Conservation (phyloP, 2,888 invertebrate genomes). For the Ditylenchus weischeri region DNA sequence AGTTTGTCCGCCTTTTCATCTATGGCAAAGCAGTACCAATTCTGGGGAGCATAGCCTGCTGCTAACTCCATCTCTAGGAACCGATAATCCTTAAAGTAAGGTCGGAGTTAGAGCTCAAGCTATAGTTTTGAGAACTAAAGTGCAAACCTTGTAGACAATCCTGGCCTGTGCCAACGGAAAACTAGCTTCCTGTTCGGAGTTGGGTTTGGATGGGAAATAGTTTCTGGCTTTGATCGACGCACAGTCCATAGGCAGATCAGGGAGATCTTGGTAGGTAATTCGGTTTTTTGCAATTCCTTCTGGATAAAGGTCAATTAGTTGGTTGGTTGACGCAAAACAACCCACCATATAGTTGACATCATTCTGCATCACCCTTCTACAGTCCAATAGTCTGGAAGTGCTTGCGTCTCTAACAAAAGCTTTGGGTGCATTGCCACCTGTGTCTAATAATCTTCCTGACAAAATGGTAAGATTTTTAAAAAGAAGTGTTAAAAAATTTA, state of each 20-base stretch:
- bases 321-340: no score
- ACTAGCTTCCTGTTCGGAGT: constrained; percentile 5
- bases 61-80: constrained; percentile 24
- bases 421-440: no score
- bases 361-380: constrained; percentile 4
- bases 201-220: constrained; percentile 20
- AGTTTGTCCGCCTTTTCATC: constrained; percentile 11
- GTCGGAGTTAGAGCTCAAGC: not conserved
- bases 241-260: constrained; percentile 31
- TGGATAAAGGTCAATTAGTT: no score
- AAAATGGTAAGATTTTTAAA: no score
- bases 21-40: constrained; percentile 8
- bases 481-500: no score
- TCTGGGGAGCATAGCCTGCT: constrained; percentile 11
- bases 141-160: constrained; percentile 31
- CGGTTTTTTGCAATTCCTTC: constrained; percentile 2
- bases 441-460: no score
- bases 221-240: constrained; percentile 26
- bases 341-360: constrained; percentile 6
- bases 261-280: constrained; percentile 17
- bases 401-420: no score
- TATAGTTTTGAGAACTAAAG: not conserved
- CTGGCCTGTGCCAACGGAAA: constrained; percentile 35
- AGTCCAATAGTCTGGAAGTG: not conserved
- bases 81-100: constrained; percentile 15